Conservation (phyloP, 2,113 vertebrate genomes). For the Galeopterus variegatus region DNA sequence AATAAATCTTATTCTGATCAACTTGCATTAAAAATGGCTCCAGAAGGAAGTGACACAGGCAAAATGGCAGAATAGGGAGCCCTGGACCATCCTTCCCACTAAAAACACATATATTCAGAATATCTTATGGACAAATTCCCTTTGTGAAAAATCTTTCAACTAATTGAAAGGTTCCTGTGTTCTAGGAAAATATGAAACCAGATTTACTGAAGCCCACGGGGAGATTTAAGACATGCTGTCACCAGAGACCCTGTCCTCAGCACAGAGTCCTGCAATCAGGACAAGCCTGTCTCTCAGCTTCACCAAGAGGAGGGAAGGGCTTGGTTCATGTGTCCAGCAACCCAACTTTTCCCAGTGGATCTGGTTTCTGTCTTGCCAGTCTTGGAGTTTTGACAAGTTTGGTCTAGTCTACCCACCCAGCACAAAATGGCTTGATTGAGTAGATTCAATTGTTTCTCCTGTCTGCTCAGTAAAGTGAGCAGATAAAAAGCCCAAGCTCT, state of each 20-base stretch:
- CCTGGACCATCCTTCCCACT: background rate
- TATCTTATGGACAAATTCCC: background rate
- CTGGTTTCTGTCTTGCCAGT: background rate
- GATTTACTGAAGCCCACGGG: background rate
- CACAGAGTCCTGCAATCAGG: background rate
- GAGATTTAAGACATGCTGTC: background rate
- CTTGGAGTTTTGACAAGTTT: background rate
- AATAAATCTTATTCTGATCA: slow-evolving; percentile 40
- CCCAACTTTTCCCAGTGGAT: background rate
- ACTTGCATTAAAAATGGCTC: slow-evolving; percentile 64
- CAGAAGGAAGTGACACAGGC: background rate
- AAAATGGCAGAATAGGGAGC: background rate
- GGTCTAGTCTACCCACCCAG: background rate
- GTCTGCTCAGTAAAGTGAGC: background rate
- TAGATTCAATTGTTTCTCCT: background rate
- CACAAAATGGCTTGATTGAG: background rate
- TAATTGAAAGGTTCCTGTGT: background rate
- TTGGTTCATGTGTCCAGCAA: background rate
- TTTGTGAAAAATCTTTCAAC: background rate
- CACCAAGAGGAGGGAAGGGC: rapidly evolving
- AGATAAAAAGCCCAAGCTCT: background rate
- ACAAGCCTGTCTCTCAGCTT: background rate
- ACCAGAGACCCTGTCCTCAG: no score
- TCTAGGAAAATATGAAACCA: background rate
- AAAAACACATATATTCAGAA: background rate